phyloP scores from a whole-genome alignment of 2,113 vertebrate species.

The Pteropus alecto region DNA sequence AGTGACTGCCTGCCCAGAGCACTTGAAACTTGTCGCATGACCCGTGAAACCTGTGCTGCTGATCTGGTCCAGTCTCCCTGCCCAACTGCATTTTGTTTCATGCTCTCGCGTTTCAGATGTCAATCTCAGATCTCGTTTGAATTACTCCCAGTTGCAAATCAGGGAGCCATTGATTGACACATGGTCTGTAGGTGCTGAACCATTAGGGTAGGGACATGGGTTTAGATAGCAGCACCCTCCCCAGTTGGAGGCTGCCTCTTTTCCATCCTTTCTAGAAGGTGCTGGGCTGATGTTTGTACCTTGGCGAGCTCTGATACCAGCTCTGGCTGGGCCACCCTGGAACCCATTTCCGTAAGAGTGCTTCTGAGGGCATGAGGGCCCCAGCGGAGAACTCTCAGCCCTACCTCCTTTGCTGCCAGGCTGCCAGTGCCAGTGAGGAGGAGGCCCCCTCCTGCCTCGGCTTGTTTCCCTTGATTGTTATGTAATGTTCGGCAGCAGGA shows the following conservation, averaged over 20 bases:
- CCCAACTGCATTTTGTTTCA: not conserved
- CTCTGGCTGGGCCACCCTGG: not conserved
- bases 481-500: slow-evolving; percentile 89
- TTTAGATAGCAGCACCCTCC: not conserved
- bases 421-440: slow-evolving; percentile 81
- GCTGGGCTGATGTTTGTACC: not conserved
- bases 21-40: not conserved
- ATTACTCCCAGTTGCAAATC: not conserved
- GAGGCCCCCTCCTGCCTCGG: slow-evolving; percentile 84
- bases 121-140: not conserved
- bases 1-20: not conserved
- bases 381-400: slow-evolving; percentile 75
- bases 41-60: accelerated
- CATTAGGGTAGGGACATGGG: not conserved
- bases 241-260: not conserved
- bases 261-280: not conserved
- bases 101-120: not conserved
- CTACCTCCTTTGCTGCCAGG: slow-evolving; percentile 74
- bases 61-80: not conserved
- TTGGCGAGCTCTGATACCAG: not conserved
- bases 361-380: slow-evolving; percentile 73
- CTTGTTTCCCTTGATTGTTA: slow-evolving; percentile 90
- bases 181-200: accelerated
- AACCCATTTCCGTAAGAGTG: slow-evolving; percentile 27
- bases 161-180: not conserved